Evolutionary conservation across 1,140 invertebrate species (phyloP), one percentile per base, ranked within the genome.

Genomic region (Drosophila paulistorum): DNA sequence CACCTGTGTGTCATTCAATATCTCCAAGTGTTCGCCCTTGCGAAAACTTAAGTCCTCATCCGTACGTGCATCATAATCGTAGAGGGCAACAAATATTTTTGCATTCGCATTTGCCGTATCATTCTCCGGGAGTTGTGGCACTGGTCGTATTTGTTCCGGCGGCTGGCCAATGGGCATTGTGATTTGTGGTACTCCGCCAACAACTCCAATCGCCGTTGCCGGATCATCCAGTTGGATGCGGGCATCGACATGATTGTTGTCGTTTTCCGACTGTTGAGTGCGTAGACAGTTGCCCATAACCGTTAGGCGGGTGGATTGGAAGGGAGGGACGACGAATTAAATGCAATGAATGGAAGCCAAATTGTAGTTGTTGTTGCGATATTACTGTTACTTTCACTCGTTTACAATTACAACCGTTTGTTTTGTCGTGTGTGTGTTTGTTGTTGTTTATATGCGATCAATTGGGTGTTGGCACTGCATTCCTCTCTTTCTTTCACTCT

Each of bases 31-130:
- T 93, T 99, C 98, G 42, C 98, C 98, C 93, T 99, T 99, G 79
- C 98, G 96, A 93, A 99, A 99, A 93, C 97, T 98, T 64, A 99
- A 94, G 93, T 99, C 99, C 93, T 99, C 98, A 92, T 99, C 98
- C 26, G 99, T 99, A 79, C 99, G 94, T 37, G 99, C 98, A 94
- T 99, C 98, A 92, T 99, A 99, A 93, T 99, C 98, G 93, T 99
- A 99, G 14, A 99, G 94, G 39, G 99, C 98, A 37, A 99, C 97
- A 93, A 99, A 99, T 89, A 99, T 96, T 93, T 97, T 96, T 68
- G 96, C 95, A 85, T 95, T 95, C 81, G 94, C 93, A 67, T 93
- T 94, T 68, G 95, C 94, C 0, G 94, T 92, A 77, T 95, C 95
- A 39, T 94, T 94, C 62, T 94, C 94, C 74, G 94, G 94, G 61